Evolutionary conservation across 2,113 vertebrate species (phyloP).

Genomic region (Deroptyus accipitrinus): DNA sequence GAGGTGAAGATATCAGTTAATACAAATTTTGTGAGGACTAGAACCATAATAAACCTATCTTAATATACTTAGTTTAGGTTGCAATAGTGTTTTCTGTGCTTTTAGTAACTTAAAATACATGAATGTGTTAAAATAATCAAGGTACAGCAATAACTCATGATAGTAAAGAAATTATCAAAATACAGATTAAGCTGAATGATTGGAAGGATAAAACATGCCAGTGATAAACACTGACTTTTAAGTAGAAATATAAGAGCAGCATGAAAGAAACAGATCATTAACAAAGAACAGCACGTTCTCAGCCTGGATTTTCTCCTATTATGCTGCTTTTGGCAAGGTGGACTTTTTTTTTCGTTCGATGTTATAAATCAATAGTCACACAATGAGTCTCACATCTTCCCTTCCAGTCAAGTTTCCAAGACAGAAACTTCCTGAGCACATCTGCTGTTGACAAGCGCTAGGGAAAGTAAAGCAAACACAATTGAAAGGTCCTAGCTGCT

Average conservation of each 20-base stretch:
- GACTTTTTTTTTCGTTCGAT: not conserved
- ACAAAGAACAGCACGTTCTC: not conserved
- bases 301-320: not conserved
- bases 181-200: not conserved
- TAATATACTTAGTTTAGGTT: not conserved
- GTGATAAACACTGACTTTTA: not conserved
- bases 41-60: not conserved
- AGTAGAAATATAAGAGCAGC: not conserved
- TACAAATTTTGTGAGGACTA: not conserved
- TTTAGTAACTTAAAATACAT: not conserved
- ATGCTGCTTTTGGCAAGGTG: not conserved
- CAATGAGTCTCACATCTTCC: not conserved
- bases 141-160: not conserved
- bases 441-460: constrained; percentile 67
- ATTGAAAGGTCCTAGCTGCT: constrained; percentile 62
- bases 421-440: constrained; percentile 69
- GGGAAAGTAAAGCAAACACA: constrained; percentile 66
- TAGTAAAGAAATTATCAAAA: not conserved
- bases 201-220: not conserved
- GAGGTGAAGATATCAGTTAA: not conserved
- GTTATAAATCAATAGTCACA: not conserved
- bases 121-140: not conserved
- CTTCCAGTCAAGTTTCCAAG: not conserved
- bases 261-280: not conserved
- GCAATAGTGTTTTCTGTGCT: not conserved